phyloP scores from a whole-genome alignment of 2,797 vertebrate genomes.

The Gymnoscopelus microlampas region DNA sequence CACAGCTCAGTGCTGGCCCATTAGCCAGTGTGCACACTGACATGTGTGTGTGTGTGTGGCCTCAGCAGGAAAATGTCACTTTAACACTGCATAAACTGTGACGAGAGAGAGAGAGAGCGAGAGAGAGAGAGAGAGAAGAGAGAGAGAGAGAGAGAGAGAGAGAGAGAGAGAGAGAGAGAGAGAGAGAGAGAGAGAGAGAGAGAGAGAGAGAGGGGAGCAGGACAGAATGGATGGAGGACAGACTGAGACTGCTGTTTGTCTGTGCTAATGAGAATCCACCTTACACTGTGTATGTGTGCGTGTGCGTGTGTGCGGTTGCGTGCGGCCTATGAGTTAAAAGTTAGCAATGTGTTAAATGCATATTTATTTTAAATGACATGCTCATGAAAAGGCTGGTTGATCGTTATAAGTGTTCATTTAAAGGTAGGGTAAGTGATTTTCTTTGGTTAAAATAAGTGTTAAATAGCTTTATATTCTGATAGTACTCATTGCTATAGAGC shows the following conservation, averaged over 20 bases:
- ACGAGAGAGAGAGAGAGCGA: constrained; percentile 20
- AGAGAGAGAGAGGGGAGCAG: constrained; percentile 28
- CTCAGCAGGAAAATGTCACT: constrained; percentile 55
- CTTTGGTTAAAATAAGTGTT: too few relatives aligned
- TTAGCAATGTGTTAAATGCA: too few relatives aligned
- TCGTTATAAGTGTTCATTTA: too few relatives aligned
- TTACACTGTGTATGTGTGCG: constrained; percentile 50
- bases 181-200: not conserved
- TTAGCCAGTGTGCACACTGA: not conserved
- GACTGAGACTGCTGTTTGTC: constrained; percentile 77
- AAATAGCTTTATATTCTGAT: too few relatives aligned
- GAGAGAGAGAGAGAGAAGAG: constrained; percentile 32
- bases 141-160: constrained; percentile 29
- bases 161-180: constrained; percentile 15
- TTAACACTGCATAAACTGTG: constrained; percentile 43
- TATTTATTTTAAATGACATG: too few relatives aligned
- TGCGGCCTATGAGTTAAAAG: not conserved
- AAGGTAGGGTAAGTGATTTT: too few relatives aligned
- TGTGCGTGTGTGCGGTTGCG: not conserved
- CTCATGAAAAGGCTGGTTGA: too few relatives aligned
- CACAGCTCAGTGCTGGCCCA: too few relatives aligned
- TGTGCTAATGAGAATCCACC: constrained; percentile 72
- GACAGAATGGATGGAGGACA: constrained; percentile 62
- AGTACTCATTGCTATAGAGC: too few relatives aligned
- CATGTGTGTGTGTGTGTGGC: constrained; percentile 16